A percentile compares a stretch with the other conserved stretches of the same genome.
Evolutionary conservation across 2,113 vertebrate genomes (phyloP).

Genomic region (Tachysurus fulvidraco): DNA sequence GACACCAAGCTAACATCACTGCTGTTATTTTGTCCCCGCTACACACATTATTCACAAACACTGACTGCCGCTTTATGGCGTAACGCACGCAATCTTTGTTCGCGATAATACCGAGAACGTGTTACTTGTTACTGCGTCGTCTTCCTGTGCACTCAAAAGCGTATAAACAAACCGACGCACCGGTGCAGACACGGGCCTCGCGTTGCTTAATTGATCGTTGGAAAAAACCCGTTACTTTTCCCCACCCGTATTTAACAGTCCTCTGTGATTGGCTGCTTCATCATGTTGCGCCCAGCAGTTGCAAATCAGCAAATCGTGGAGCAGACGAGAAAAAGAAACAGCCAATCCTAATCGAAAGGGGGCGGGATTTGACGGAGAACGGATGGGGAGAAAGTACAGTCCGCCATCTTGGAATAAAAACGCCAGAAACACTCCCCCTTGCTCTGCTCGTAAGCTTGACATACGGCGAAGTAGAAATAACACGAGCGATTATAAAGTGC

Average conservation of each 20-base stretch:
- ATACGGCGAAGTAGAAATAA: neutral
- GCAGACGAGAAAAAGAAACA: neutral
- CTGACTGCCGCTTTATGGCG: neutral
- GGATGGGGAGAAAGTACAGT: constrained; percentile 51
- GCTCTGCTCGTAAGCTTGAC: constrained; percentile 29
- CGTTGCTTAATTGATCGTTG: constrained; percentile 56
- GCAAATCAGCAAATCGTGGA: neutral
- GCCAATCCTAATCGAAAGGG: neutral
- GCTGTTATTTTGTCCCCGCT: neutral
- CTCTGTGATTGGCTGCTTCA: neutral
- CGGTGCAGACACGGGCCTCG: constrained; percentile 53
- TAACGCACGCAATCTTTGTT: neutral
- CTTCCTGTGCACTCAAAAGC: too few relatives aligned
- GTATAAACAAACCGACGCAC: constrained; percentile 43
- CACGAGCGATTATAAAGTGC: neutral
- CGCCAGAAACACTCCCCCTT: constrained; percentile 68
- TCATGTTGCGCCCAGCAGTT: too few relatives aligned
- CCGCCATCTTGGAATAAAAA: constrained; percentile 75
- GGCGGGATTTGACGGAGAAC: constrained; percentile 8
- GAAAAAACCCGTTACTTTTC: neutral
- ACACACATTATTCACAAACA: neutral
- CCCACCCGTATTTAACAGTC: constrained; percentile 5
- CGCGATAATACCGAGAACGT: neutral
- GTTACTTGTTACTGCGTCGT: neutral
- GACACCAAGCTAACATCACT: constrained; percentile 31